Conservation (phyloP, 2,113 vertebrate genomes). For the Rallus limicola region DNA sequence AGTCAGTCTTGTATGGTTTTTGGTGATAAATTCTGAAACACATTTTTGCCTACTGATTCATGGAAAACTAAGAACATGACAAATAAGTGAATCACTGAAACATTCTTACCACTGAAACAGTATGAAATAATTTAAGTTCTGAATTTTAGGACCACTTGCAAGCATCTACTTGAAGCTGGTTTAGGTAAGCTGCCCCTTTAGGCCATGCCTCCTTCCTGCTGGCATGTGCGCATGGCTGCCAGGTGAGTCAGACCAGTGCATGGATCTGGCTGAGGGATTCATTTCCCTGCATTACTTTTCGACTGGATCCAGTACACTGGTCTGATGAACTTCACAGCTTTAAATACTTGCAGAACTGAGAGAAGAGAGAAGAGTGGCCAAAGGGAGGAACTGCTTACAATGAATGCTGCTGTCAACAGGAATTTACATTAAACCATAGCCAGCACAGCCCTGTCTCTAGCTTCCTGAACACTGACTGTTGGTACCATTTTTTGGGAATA, state of each 20-base stretch:
- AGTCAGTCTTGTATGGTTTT: neutral
- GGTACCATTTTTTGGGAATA: neutral
- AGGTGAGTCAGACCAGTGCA: neutral
- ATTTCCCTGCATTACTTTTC: neutral
- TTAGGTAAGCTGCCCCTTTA: neutral
- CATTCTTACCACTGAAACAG: neutral
- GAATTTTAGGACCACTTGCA: neutral
- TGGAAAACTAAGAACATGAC: neutral
- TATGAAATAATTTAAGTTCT: neutral
- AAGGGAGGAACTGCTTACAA: slow-evolving; percentile 5
- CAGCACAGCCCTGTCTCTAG: neutral
- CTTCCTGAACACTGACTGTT: neutral
- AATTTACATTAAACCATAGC: neutral
- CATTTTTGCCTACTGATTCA: slow-evolving; percentile 32
- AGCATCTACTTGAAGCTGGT: neutral
- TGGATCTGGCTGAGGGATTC: neutral
- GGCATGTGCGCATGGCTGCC: neutral
- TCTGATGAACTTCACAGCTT: neutral
- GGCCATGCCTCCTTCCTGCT: neutral
- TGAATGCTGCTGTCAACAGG: neutral
- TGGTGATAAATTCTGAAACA: neutral
- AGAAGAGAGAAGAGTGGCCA: neutral
- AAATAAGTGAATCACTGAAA: neutral
- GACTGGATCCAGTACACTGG: neutral
- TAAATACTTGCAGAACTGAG: neutral